phyloP scores from a whole-genome alignment of 35 echinoderm and acorn worm species.

The Apostichopus californicus region DNA sequence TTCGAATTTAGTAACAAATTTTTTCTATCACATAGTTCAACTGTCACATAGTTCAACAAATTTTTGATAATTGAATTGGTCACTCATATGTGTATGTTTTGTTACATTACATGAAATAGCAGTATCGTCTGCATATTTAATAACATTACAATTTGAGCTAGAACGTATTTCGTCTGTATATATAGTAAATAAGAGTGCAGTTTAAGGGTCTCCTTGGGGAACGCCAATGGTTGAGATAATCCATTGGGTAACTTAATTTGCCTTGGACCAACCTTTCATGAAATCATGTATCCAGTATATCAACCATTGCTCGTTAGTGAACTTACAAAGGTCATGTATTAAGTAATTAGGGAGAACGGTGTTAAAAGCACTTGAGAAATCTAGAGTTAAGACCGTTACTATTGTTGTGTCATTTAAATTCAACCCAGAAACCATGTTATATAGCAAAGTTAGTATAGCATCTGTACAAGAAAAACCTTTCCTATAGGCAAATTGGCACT shows the following conservation, averaged over 20 bases:
- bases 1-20: no score
- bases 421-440: no score
- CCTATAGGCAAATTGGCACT: no score
- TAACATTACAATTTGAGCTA: slow-evolving; percentile 12
- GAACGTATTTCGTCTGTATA: slow-evolving; percentile 21
- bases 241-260: background rate
- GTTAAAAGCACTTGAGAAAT: no score
- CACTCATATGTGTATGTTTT: background rate
- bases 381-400: no score
- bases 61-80: background rate
- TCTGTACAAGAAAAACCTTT: no score
- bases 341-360: no score
- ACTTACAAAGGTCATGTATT: background rate
- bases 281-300: background rate
- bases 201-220: background rate
- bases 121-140: slow-evolving; percentile 25
- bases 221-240: background rate
- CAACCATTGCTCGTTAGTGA: background rate
- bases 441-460: no score
- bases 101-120: background rate
- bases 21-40: background rate
- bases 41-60: no score
- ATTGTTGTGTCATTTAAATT: no score
- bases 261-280: background rate
- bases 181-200: slow-evolving; percentile 17